These are phyloP conservation scores for Ophonus ardosiacus DNA, from an alignment of 2,888 invertebrate species.

Conservation along the genomic window DNA sequence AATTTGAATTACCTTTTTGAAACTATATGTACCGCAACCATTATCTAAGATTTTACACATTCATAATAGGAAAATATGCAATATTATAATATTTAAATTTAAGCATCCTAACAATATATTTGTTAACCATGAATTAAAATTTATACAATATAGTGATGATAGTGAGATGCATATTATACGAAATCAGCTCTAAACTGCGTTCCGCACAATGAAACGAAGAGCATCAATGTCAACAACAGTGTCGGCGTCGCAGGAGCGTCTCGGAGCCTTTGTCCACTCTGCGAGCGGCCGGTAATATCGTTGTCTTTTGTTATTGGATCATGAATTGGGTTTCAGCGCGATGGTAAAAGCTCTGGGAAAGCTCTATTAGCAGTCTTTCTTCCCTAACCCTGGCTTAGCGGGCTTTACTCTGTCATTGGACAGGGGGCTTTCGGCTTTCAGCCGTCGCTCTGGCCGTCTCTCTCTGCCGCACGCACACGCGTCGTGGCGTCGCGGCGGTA, in stretches of 20 bases:
- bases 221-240: not conserved
- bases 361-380: conserved; percentile 77
- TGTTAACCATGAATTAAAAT: too few species aligned
- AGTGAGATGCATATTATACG: too few species aligned
- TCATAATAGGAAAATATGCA: too few species aligned
- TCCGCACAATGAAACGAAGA: not conserved
- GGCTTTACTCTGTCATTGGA: conserved; percentile 75
- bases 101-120: too few species aligned
- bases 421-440: conserved; percentile 63
- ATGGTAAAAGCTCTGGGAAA: conserved; percentile 76
- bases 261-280: conserved; percentile 73
- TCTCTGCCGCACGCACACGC: not conserved
- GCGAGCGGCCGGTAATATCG: conserved; percentile 75
- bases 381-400: conserved; percentile 75
- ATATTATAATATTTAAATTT: too few species aligned
- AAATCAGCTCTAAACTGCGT: conserved; percentile 48
- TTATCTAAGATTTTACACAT: too few species aligned
- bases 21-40: too few species aligned
- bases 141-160: too few species aligned
- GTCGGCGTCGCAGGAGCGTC: conserved; percentile 16
- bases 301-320: conserved; percentile 78
- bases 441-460: not conserved
- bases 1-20: too few species aligned
- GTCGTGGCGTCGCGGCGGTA: not conserved
- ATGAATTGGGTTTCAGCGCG: conserved; percentile 77